Percentiles rank a stretch among this genome's conserved stretches.
Conservation (phyloP, 1,140 invertebrate genomes). For the Brachionus manjavacas region DNA sequence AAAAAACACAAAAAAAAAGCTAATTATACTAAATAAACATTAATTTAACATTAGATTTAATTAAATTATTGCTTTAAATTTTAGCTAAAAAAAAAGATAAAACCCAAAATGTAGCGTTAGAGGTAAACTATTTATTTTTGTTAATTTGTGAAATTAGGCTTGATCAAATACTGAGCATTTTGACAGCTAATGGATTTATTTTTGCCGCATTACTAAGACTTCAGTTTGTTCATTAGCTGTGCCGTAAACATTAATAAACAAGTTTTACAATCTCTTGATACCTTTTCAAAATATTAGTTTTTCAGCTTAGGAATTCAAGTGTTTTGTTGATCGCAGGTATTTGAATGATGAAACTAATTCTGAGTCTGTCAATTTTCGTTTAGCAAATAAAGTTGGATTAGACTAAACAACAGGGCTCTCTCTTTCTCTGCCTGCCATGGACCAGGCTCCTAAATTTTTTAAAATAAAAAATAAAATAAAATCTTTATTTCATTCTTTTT, state of each 20-base stretch:
- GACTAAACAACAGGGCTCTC: not conserved
- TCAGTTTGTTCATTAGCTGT: not conserved
- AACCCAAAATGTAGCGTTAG: not conserved
- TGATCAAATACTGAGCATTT: not conserved
- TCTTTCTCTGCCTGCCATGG: no score
- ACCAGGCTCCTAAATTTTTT: not conserved
- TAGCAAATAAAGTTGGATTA: not conserved
- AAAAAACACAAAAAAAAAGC: not conserved
- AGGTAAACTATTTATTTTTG: not conserved
- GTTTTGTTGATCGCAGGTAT: not conserved
- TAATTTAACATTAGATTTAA: not conserved
- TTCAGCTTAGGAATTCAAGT: not conserved
- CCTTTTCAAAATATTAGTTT: conserved; percentile 6
- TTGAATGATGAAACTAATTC: not conserved
- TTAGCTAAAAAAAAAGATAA: not conserved
- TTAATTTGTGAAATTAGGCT: not conserved
- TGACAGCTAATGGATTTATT: not conserved
- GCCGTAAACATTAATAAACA: not conserved
- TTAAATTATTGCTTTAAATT: not conserved
- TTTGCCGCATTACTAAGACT: not conserved
- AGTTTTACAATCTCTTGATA: not conserved
- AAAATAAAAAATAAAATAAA: not conserved
- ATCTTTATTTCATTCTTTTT: not conserved
- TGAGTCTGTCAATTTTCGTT: not conserved
- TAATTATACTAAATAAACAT: not conserved